Base-by-base conservation (phyloP, 2,113 vertebrate species). In the Triplophysa siluroides region DNA sequence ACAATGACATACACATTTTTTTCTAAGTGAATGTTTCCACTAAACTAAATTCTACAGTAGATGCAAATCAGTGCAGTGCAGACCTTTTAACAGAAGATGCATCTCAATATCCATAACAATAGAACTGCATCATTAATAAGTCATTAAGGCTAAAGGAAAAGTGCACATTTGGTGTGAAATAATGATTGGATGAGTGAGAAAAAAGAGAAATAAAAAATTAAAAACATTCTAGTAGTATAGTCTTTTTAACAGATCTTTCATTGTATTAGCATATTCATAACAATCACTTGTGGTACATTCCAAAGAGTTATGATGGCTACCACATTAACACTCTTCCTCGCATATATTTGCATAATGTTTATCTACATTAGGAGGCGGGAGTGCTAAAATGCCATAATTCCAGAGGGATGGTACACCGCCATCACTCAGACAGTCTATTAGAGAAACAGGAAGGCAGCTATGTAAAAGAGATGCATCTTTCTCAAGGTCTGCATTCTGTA, bases 331-430 rank as follows among this genome's bases (percentile, higher is more conserved):
- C 61, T 16, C 43, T 50, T 64, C 8, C 6, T n/a, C 64, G 74
- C 74, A 76, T 76, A 64, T 38, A 52, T 76, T 52, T 76, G 61
- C 74, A 76, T 76, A 65, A 76, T 65, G 45, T 76, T 76, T 76
- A 65, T 24, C 74, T 10, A 33, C 41, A 63, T 75, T 75, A 61
- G 26, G 74, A 64, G 41, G 18, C 74, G 52, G 60, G 19, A 52
- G 43, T 12, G 74, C 75, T n/a, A 14, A 52, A 11, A 24, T 2
- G 45, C 43, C 43, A 52, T n/a, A 3, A 45, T 24, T 75, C 38
- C 21, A 19, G 33, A 1, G 2, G 33, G 33, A 13, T 2, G 21
- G 16, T 33, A 18, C 16, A 13, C 41, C 50, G 41, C 24, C 19
- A 65, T 76, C 61, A 64, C 19, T 76, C 7, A 65, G 41, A 1